These are phyloP conservation scores for Lycorma delicatula DNA, from an alignment of 1,140 invertebrate species.

Conservation along the genomic window DNA sequence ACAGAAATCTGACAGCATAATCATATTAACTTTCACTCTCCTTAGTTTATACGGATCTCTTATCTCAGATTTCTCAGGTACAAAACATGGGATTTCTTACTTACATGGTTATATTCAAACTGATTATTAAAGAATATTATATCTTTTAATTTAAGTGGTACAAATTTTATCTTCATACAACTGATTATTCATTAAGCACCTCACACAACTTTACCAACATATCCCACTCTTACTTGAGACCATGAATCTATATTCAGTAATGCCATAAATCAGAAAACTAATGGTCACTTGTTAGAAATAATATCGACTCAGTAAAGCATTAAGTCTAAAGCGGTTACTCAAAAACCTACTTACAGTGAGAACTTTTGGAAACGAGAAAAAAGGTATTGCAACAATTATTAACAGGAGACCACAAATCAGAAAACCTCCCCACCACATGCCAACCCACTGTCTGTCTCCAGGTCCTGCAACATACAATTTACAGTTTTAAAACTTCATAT, in stretches of 20 bases:
- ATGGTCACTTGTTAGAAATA: not conserved
- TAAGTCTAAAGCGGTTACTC: not conserved
- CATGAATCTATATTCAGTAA: not conserved
- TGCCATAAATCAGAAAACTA: not conserved
- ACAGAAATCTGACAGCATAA: too few relatives aligned
- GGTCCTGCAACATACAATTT: constrained; percentile 47
- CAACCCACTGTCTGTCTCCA: constrained; percentile 78
- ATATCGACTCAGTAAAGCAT: not conserved
- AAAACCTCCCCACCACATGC: constrained; percentile 94
- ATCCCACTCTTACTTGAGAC: not conserved
- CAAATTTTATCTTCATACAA: too few relatives aligned
- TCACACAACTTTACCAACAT: not conserved
- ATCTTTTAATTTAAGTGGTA: too few relatives aligned
- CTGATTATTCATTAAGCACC: too few relatives aligned
- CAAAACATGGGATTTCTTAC: too few relatives aligned
- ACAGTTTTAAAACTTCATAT: not conserved
- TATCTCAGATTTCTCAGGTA: too few relatives aligned
- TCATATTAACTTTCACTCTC: too few relatives aligned
- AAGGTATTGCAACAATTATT: constrained; percentile 73
- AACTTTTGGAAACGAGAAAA: constrained; percentile 84
- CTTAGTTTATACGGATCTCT: too few relatives aligned
- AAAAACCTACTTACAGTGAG: constrained; percentile 37
- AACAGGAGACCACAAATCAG: constrained; percentile 69
- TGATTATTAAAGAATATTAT: too few relatives aligned
- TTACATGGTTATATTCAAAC: too few relatives aligned